Percentiles rank a stretch among this genome's conserved stretches.
These are phyloP conservation scores for Neuroterus valhalla DNA, from an alignment of 1,140 invertebrate genomes.

Conservation along the genomic window DNA sequence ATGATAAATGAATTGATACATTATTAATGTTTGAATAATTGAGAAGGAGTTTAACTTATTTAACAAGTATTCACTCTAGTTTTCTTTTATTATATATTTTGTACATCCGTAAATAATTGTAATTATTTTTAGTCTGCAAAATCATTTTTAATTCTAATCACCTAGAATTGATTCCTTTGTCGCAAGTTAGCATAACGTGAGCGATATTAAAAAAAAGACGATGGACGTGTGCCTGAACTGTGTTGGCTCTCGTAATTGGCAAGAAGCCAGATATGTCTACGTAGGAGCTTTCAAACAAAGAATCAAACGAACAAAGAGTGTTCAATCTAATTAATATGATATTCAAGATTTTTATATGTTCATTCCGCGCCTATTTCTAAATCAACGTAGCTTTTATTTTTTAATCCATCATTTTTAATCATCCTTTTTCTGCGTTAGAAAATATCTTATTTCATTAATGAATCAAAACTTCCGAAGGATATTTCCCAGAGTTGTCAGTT, in stretches of 20 bases:
- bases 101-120: not conserved
- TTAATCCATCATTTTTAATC: too few relatives aligned
- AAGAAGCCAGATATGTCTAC: slow-evolving; percentile 40
- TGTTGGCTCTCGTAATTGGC: slow-evolving; percentile 39
- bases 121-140: not conserved
- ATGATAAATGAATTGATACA: too few relatives aligned
- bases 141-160: not conserved
- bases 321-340: slow-evolving; percentile 28
- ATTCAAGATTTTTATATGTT: not conserved
- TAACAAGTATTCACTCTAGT: too few relatives aligned
- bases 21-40: too few relatives aligned
- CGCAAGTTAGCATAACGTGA: slow-evolving; percentile 12
- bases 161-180: slow-evolving; percentile 34
- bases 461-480: too few relatives aligned
- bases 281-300: slow-evolving; percentile 48
- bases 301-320: slow-evolving; percentile 45
- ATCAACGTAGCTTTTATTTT: too few relatives aligned
- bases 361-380: too few relatives aligned
- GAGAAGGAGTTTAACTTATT: too few relatives aligned
- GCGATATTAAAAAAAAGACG: slow-evolving; percentile 38
- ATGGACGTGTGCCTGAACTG: slow-evolving; percentile 31
- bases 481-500: too few relatives aligned
- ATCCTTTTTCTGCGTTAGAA: too few relatives aligned
- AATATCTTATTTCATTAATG: too few relatives aligned
- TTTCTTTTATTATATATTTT: not conserved